These are phyloP conservation scores for Rhizoglyphus robini DNA, from an alignment of 1,140 invertebrate genomes.

Conservation along the genomic window DNA sequence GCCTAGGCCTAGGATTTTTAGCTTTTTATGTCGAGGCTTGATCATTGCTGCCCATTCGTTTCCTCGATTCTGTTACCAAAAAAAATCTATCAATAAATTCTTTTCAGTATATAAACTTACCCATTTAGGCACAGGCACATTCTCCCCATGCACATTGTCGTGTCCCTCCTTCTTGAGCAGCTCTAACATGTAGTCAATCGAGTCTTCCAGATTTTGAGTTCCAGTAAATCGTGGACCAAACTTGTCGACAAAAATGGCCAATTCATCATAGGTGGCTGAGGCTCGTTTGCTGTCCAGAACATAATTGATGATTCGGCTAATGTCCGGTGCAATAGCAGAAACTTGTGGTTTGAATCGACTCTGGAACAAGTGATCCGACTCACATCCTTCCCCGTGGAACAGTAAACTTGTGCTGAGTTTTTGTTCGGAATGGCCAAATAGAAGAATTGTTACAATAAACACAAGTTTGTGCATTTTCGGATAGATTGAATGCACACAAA, in stretches of 20 bases:
- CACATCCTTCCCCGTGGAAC: no score
- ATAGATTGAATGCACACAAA: no score
- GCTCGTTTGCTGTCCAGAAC: slow-evolving; percentile 42
- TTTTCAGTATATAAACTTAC: no score
- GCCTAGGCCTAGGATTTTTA: slow-evolving; percentile 50
- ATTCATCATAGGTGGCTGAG: slow-evolving; percentile 46
- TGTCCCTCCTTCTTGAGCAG: no score
- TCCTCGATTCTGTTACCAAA: slow-evolving; percentile 45
- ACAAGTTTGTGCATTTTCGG: no score
- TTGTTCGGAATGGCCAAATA: no score
- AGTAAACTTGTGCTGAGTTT: no score
- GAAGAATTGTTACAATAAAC: no score
- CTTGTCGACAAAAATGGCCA: no score
- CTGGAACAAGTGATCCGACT: not conserved
- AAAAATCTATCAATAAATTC: no score
- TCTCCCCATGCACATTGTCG: slow-evolving; percentile 33
- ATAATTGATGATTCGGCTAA: slow-evolving; percentile 44
- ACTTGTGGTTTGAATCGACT: not conserved
- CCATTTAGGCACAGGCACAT: slow-evolving; percentile 51
- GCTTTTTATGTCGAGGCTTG: slow-evolving; percentile 42
- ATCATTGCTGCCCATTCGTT: slow-evolving; percentile 47
- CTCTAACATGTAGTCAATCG: slow-evolving; percentile 56
- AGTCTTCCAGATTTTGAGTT: slow-evolving; percentile 46
- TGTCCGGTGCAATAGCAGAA: slow-evolving; percentile 30
- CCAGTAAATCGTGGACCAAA: slow-evolving; percentile 53